Evolutionary conservation across 2,113 vertebrate genomes (phyloP).

Genomic region (Hirundichthys speculiger): DNA sequence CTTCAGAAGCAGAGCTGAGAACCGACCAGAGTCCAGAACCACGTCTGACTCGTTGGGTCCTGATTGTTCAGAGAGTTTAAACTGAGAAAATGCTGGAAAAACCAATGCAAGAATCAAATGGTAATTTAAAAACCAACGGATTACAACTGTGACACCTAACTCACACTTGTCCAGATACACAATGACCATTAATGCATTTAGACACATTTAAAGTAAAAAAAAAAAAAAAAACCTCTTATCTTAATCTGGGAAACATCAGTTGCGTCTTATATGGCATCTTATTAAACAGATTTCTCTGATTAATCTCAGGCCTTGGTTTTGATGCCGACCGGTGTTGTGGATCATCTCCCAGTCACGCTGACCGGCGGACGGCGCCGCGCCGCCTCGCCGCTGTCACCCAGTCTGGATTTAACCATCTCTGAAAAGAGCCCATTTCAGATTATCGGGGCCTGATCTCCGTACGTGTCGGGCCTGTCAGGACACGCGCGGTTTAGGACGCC

Average conservation of each 20-base stretch:
- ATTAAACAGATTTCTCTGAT: background rate
- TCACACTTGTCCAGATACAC: no score
- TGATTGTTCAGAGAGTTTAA: background rate
- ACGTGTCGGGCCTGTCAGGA: slow-evolving; percentile 49
- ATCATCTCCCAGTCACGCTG: slow-evolving; percentile 26
- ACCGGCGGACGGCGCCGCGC: slow-evolving; percentile 27
- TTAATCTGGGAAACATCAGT: slow-evolving; percentile 7
- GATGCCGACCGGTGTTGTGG: slow-evolving; percentile 57
- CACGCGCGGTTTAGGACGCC: slow-evolving; percentile 53
- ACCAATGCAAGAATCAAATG: background rate
- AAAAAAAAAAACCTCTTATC: background rate
- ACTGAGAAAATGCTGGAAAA: background rate
- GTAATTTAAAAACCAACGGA: background rate
- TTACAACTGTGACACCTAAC: background rate
- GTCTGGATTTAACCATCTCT: slow-evolving; percentile 54
- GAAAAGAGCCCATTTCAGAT: slow-evolving; percentile 74
- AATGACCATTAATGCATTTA: background rate
- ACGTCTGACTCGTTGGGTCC: background rate
- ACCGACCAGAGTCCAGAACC: background rate
- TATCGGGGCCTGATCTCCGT: slow-evolving; percentile 61
- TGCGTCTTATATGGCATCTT: background rate
- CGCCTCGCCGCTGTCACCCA: slow-evolving; percentile 19
- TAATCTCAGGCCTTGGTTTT: slow-evolving; percentile 15
- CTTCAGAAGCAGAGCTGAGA: background rate
- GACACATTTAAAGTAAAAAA: slow-evolving; percentile 6